phyloP scores from a whole-genome alignment of 2,888 invertebrate genomes.

The Meghimatium bilineatum region DNA sequence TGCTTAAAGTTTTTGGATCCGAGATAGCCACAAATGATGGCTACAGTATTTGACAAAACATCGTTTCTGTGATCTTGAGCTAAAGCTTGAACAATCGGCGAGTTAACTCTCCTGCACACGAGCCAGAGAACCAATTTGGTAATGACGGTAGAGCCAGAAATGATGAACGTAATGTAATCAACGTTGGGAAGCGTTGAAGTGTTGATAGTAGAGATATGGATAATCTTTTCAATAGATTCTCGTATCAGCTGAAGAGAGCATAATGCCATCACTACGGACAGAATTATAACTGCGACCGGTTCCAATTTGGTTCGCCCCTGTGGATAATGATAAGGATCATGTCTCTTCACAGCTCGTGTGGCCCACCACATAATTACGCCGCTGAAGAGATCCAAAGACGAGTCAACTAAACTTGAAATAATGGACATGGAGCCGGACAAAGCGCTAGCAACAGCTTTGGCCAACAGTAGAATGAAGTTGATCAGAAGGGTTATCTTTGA shows the following conservation, averaged over 20 bases:
- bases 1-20: slow-evolving; percentile 52
- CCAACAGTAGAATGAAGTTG: slow-evolving; percentile 69
- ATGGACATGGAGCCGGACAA: slow-evolving; percentile 79
- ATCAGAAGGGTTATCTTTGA: slow-evolving; percentile 49
- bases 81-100: slow-evolving; percentile 73
- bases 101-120: slow-evolving; percentile 63
- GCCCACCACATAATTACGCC: slow-evolving; percentile 67
- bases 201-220: slow-evolving; percentile 58
- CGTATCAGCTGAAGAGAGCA: slow-evolving; percentile 77
- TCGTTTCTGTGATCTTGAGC: slow-evolving; percentile 79
- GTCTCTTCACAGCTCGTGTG: slow-evolving; percentile 74
- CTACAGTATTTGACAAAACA: slow-evolving; percentile 78
- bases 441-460: slow-evolving; percentile 77
- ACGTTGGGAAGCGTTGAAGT: slow-evolving; percentile 60
- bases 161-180: slow-evolving; percentile 64
- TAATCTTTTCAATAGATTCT: slow-evolving; percentile 74
- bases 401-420: slow-evolving; percentile 79
- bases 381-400: slow-evolving; percentile 78
- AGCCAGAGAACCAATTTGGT: slow-evolving; percentile 71
- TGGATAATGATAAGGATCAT: slow-evolving; percentile 78
- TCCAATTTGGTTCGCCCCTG: slow-evolving; percentile 78
- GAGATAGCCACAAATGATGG: slow-evolving; percentile 78
- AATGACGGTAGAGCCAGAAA: slow-evolving; percentile 66
- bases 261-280: slow-evolving; percentile 79
- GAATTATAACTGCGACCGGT: slow-evolving; percentile 77